Evolutionary conservation across 2,113 vertebrate genomes (phyloP).

Genomic region (Bostrychus sinensis): DNA sequence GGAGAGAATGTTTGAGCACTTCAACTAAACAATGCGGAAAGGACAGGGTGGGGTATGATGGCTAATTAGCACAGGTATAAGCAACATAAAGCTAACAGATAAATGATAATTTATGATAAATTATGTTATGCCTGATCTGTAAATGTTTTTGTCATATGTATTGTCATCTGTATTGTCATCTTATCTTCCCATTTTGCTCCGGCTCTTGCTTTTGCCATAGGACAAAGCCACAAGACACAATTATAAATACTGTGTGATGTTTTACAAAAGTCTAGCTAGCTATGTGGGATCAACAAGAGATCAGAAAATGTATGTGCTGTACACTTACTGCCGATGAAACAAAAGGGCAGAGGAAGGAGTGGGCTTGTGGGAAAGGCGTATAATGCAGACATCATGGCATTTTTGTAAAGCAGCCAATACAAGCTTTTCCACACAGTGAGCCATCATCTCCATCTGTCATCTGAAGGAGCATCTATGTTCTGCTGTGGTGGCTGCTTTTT

Average conservation of each 20-base stretch:
- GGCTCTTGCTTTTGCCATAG: conserved; percentile 37
- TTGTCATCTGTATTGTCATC: too few species aligned
- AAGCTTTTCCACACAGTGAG: conserved; percentile 47
- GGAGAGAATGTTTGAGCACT: too few species aligned
- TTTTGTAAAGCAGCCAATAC: conserved; percentile 51
- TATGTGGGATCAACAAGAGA: not conserved
- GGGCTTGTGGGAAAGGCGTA: conserved; percentile 30
- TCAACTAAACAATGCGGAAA: too few species aligned
- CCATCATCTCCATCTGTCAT: conserved; percentile 55
- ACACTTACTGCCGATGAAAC: conserved; percentile 17
- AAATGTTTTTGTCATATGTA: too few species aligned
- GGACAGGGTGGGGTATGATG: too few species aligned
- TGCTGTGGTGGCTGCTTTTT: conserved; percentile 3
- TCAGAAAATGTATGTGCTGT: not conserved
- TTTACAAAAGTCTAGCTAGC: conserved; percentile 15
- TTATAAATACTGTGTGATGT: conserved; percentile 32
- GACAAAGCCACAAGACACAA: conserved; percentile 39
- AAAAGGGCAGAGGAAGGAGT: conserved; percentile 32
- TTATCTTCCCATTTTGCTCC: not conserved
- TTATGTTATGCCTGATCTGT: too few species aligned
- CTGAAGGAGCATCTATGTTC: conserved; percentile 25
- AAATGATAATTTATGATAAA: too few species aligned
- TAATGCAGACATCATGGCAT: conserved; percentile 55
- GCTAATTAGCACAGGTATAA: too few species aligned
- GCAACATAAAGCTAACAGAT: too few species aligned